These are phyloP conservation scores for Pomatostomus ruficeps DNA, from an alignment of 2,113 vertebrate genomes.

Conservation along the genomic window DNA sequence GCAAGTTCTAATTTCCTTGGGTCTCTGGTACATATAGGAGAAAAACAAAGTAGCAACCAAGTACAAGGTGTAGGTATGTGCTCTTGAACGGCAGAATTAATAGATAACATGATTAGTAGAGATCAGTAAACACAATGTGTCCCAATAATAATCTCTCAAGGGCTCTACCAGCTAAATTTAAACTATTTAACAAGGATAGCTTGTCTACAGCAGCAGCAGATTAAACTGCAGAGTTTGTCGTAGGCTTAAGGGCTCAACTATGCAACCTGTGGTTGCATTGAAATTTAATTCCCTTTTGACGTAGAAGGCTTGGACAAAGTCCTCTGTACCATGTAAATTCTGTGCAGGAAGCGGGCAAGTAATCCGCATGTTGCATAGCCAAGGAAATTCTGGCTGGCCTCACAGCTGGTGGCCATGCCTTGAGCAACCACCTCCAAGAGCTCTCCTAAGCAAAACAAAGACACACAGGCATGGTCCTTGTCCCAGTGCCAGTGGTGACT, in stretches of 20 bases:
- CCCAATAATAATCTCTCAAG: slow-evolving; percentile 19
- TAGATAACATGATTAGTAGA: not conserved
- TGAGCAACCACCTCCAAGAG: not conserved
- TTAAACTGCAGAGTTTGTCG: not conserved
- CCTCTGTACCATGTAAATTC: not conserved
- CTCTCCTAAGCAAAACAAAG: not conserved
- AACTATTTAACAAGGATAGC: not conserved
- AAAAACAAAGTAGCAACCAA: not conserved
- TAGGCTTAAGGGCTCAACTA: not conserved
- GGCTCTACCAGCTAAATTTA: slow-evolving; percentile 27
- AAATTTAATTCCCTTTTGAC: slow-evolving; percentile 36
- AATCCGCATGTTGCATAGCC: accelerated
- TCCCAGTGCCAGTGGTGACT: not conserved
- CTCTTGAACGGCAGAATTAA: not conserved
- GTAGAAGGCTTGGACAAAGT: not conserved
- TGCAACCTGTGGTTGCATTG: not conserved
- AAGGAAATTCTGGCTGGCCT: not conserved
- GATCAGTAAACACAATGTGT: not conserved
- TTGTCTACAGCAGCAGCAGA: not conserved
- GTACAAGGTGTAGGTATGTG: not conserved
- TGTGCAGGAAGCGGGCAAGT: not conserved
- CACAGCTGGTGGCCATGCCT: not conserved
- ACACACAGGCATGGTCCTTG: not conserved
- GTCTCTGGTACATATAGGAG: not conserved
- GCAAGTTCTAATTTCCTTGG: not conserved